Percentiles rank a stretch among this genome's conserved stretches.
These are phyloP conservation scores for Saxicola maurus DNA, from an alignment of 2,797 vertebrate genomes.

Conservation along the genomic window DNA sequence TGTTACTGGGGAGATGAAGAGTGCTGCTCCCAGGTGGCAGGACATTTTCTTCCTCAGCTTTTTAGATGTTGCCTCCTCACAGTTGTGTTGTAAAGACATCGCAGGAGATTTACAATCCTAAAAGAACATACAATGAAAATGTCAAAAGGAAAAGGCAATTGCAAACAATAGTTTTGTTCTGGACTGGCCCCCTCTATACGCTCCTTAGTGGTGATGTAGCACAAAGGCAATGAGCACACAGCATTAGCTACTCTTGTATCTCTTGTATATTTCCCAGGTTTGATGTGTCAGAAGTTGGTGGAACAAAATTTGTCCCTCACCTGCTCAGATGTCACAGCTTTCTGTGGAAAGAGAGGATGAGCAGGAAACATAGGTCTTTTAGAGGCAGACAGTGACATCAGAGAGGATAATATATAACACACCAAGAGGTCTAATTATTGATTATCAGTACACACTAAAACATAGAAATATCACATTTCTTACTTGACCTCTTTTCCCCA, in stretches of 20 bases:
- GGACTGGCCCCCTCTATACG: constrained; percentile 16
- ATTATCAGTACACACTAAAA: background rate
- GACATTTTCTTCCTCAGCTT: constrained; percentile 55
- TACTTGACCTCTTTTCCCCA: background rate
- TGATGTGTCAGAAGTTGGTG: background rate
- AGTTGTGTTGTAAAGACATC: constrained; percentile 52
- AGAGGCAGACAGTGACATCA: background rate
- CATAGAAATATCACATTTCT: background rate
- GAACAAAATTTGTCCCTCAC: background rate
- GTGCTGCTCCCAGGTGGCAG: constrained; percentile 55
- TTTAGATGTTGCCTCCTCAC: constrained; percentile 39
- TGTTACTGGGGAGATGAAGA: constrained; percentile 49
- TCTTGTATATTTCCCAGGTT: background rate
- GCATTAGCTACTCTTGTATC: constrained; percentile 2
- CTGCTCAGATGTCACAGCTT: background rate
- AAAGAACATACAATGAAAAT: constrained; percentile 47
- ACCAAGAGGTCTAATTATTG: background rate
- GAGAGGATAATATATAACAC: background rate
- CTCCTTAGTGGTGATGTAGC: background rate
- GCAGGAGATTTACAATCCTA: constrained; percentile 47
- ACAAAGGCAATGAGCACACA: constrained; percentile 40
- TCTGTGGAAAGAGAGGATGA: background rate
- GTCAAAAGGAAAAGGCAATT: constrained; percentile 55
- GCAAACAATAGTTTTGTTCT: constrained; percentile 55
- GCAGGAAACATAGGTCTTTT: background rate